Evolutionary conservation across 2,797 vertebrate species (phyloP), one percentile per base, ranked within the genome.

Genomic region (Amphiprion clarkii): DNA sequence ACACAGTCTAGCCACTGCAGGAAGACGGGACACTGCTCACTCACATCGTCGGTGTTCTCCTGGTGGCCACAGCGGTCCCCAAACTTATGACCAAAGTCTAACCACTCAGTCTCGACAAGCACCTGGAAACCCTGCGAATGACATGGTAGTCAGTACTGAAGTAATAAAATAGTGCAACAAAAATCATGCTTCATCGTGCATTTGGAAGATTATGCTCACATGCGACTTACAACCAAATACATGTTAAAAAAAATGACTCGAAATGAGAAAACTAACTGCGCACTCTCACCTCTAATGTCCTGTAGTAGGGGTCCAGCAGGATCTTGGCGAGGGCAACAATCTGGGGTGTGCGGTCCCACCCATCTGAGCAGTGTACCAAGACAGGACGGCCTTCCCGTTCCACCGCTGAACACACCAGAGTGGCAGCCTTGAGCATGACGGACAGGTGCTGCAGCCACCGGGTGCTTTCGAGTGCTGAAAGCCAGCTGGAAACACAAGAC

Each of bases 361-460:
- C 98, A 0, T 99, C 98, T 0, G 98, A 99, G 81, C 98, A 99
- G 85, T 99, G 98, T 6, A 99, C 97, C 85, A 99, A 89, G 80
- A 99, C 98, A 0, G 98, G 97, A 12, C 98, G 96, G 9, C 97
- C 97, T 11, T 99, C 98, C 63, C 98, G 95, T 91, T 99, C 98
- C 27, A 99, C 94, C 0, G 97, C 97, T 17, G 95, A 96, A 69
- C 97, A 96, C 82, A 99, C 98, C 76, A 99, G 91, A 73, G 96
- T 95, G 23, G 97, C 98, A 0, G 98, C 97, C 90, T 99, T 99
- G 76, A 99, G 92, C 98, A 99, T 99, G 90, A 98, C 94, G 0
- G 98, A 99, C 70, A 99, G 94, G 88, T 99, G 98, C 93, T 99
- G 98, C 85, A 99, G 94, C 98, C 98, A 99, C 65, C 98, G 98